Percentiles rank a stretch among this genome's conserved stretches.
These are phyloP conservation scores for Petrolisthes cinctipes DNA, from an alignment of 2,888 invertebrate species.

Conservation along the genomic window DNA sequence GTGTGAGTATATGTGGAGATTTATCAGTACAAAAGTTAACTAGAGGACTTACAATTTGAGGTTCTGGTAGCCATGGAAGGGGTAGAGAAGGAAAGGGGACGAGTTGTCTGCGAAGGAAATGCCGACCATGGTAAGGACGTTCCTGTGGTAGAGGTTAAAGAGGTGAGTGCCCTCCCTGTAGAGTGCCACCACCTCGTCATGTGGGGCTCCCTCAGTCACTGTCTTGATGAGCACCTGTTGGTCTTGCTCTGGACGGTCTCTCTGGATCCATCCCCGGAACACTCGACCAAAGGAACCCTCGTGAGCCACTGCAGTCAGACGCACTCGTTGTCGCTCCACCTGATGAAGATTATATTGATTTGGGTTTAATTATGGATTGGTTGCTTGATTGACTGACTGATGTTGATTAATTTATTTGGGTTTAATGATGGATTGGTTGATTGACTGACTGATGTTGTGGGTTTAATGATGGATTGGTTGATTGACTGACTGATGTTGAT, in stretches of 20 bases:
- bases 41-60: constrained; percentile 55
- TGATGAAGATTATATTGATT: neutral
- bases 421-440: no score
- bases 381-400: no score
- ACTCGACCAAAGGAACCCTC: constrained; percentile 64
- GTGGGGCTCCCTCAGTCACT: constrained; percentile 53
- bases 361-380: no score
- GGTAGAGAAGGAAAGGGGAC: constrained; percentile 63
- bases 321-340: constrained; percentile 61
- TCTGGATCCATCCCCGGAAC: constrained; percentile 63
- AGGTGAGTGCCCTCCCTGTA: constrained; percentile 61
- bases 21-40: neutral
- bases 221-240: constrained; percentile 65
- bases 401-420: no score
- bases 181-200: constrained; percentile 59
- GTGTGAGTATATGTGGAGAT: neutral
- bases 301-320: constrained; percentile 62
- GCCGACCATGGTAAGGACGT: constrained; percentile 62
- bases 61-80: constrained; percentile 62
- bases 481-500: no score
- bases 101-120: constrained; percentile 58
- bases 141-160: constrained; percentile 61
- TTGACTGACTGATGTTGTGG: no score
- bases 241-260: constrained; percentile 57
- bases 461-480: no score